A percentile compares a stretch with the other conserved stretches of the same genome.
Evolutionary conservation across 2,888 invertebrate species (phyloP).

Genomic region (Drosophila borborema): DNA sequence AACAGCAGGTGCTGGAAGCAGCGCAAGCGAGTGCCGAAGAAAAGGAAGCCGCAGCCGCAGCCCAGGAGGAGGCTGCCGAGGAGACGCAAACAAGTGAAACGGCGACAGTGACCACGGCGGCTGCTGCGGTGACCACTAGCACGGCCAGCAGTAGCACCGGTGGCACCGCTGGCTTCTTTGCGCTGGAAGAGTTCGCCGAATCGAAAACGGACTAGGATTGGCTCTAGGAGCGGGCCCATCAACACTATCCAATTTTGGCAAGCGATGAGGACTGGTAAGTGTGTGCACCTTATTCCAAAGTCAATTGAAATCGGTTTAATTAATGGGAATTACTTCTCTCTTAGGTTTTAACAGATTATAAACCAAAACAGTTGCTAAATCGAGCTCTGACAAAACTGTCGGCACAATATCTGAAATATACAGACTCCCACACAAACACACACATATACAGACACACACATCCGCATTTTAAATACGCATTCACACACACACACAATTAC

Average conservation of each 20-base stretch:
- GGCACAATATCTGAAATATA: conserved; percentile 38
- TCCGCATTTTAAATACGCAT: conserved; percentile 36
- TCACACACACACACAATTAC: conserved; percentile 8
- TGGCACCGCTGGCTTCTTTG: conserved; percentile 78
- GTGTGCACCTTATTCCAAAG: too few species aligned
- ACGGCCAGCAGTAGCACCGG: conserved; percentile 69
- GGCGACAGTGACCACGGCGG: conserved; percentile 47
- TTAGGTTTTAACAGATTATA: conserved; percentile 58
- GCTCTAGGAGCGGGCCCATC: conserved; percentile 63
- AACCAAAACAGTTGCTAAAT: conserved; percentile 36
- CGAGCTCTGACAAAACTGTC: conserved; percentile 30
- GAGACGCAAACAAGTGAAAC: conserved; percentile 57
- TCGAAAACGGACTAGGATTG: conserved; percentile 77
- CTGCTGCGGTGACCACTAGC: conserved; percentile 63
- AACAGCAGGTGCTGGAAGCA: conserved; percentile 80
- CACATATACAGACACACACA: conserved; percentile 12
- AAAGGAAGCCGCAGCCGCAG: conserved; percentile 65
- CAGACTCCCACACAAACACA: conserved; percentile 20
- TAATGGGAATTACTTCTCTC: not conserved
- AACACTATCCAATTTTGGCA: conserved; percentile 65
- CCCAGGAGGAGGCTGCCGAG: conserved; percentile 43
- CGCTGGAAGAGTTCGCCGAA: conserved; percentile 82
- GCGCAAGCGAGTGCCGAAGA: conserved; percentile 65
- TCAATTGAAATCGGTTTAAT: not conserved
- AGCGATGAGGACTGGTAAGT: conserved; percentile 73